Conservation (phyloP, 2,888 invertebrate genomes). For the Hypena proboscidalis region DNA sequence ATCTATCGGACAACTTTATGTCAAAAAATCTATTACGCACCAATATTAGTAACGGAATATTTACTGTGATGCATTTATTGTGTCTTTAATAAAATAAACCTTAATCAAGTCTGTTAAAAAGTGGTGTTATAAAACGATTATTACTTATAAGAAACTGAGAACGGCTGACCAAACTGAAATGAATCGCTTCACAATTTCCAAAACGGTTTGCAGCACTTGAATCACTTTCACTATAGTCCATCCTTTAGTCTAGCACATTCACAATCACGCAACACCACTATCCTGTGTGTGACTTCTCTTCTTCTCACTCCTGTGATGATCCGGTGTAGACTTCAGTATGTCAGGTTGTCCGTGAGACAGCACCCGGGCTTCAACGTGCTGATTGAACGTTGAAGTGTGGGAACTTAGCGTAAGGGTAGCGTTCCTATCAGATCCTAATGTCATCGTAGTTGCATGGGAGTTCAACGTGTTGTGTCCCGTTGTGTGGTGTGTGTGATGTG, state of each 20-base stretch:
- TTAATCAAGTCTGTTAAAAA: too few species aligned
- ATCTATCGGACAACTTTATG: too few species aligned
- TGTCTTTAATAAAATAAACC: too few species aligned
- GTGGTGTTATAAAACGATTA: not conserved
- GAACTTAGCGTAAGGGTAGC: slow-evolving; percentile 71
- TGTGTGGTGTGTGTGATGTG: slow-evolving; percentile 65
- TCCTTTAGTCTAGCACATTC: slow-evolving; percentile 12
- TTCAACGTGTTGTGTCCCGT: slow-evolving; percentile 86
- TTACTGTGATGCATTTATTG: too few species aligned
- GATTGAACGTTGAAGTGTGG: slow-evolving; percentile 68
- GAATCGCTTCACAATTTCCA: slow-evolving; percentile 1
- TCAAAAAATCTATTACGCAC: too few species aligned
- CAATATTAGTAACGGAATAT: too few species aligned
- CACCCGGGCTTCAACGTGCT: slow-evolving; percentile 56
- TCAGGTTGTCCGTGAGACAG: slow-evolving; percentile 89
- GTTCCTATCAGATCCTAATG: slow-evolving; percentile 72
- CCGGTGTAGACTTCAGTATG: slow-evolving; percentile 94
- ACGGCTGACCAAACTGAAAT: not conserved
- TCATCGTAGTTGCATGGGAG: slow-evolving; percentile 83
- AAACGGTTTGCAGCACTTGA: slow-evolving; percentile 22
- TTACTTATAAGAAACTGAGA: too few species aligned
- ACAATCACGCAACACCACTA: slow-evolving; percentile 75
- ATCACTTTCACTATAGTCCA: slow-evolving; percentile 32
- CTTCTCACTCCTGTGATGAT: slow-evolving; percentile 87
- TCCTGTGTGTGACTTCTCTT: slow-evolving; percentile 73